Evolutionary conservation across 1,140 invertebrate genomes (phyloP).

Genomic region (Drosophila kurseongensis): DNA sequence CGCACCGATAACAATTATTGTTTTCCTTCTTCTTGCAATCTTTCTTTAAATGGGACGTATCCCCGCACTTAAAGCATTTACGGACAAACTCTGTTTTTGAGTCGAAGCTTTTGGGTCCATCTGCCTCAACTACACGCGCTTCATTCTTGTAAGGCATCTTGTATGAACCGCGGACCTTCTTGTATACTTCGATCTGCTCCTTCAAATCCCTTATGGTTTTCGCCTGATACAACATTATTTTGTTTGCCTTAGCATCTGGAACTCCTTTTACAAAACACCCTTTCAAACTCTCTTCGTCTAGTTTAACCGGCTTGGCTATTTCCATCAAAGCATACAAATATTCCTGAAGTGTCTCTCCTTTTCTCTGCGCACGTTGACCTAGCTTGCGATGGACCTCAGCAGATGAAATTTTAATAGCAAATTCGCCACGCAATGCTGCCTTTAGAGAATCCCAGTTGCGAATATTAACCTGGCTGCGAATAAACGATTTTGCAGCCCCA

Average conservation of each 20-base stretch:
- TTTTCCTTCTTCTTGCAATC: too few relatives aligned
- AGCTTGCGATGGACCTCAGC: not conserved
- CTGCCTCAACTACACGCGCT: not conserved
- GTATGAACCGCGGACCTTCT: not conserved
- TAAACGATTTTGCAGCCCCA: not conserved
- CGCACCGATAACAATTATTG: too few relatives aligned
- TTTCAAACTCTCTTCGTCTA: not conserved
- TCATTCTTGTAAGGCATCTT: not conserved
- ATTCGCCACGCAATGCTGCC: not conserved
- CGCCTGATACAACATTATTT: not conserved
- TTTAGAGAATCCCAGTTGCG: not conserved
- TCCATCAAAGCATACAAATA: slow-evolving; percentile 1
- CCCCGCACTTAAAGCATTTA: not conserved
- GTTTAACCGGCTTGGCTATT: not conserved
- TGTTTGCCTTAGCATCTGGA: not conserved
- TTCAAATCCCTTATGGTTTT: not conserved
- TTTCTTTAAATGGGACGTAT: not conserved
- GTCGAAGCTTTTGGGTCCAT: not conserved
- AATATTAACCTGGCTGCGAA: not conserved
- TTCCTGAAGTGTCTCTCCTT: not conserved
- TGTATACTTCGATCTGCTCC: not conserved
- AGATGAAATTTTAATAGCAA: not conserved
- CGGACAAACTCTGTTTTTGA: too few relatives aligned
- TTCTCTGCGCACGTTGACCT: not conserved
- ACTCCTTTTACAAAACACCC: too few relatives aligned